Conservation (phyloP, 2,113 vertebrate species). For the Gasterosteus aculeatus region DNA sequence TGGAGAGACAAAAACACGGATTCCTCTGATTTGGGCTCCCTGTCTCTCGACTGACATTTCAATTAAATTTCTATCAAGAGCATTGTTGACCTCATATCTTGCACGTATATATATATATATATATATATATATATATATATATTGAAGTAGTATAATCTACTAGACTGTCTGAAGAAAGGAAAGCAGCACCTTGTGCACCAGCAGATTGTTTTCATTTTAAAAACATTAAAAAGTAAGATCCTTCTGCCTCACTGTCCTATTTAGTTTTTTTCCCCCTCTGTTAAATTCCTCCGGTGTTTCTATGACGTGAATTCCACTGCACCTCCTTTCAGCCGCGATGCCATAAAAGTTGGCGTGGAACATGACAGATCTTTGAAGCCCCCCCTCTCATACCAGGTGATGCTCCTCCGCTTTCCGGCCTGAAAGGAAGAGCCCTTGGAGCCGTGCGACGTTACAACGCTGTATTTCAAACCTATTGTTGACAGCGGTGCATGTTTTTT, state of each 20-base stretch:
- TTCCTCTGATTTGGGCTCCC: constrained; percentile 42
- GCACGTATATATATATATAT: not conserved
- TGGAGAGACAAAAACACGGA: constrained; percentile 39
- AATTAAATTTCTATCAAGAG: constrained; percentile 73
- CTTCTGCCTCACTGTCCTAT: constrained; percentile 8
- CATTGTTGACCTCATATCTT: constrained; percentile 70
- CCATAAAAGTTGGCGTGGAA: constrained; percentile 52
- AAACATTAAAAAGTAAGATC: constrained; percentile 12
- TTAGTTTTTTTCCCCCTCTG: constrained; percentile 10
- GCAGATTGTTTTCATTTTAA: constrained; percentile 19
- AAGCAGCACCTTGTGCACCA: not conserved
- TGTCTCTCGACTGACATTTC: constrained; percentile 70
- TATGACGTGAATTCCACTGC: constrained; percentile 36
- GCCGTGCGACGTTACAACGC: constrained; percentile 22
- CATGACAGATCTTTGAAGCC: constrained; percentile 66
- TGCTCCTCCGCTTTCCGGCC: constrained; percentile 33
- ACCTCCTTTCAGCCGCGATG: constrained; percentile 28
- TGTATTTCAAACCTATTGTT: constrained; percentile 54
- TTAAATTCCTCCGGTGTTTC: constrained; percentile 26
- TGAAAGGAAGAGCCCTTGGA: constrained; percentile 35
- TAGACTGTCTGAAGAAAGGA: not conserved
- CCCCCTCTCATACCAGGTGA: constrained; percentile 19
- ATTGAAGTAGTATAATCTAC: not conserved
- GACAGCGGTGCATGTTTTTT: constrained; percentile 36
- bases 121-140: not conserved